Evolutionary conservation across 2,113 vertebrate genomes (phyloP), one percentile per base, ranked within the genome.

Genomic region (Maccullochella peelii): DNA sequence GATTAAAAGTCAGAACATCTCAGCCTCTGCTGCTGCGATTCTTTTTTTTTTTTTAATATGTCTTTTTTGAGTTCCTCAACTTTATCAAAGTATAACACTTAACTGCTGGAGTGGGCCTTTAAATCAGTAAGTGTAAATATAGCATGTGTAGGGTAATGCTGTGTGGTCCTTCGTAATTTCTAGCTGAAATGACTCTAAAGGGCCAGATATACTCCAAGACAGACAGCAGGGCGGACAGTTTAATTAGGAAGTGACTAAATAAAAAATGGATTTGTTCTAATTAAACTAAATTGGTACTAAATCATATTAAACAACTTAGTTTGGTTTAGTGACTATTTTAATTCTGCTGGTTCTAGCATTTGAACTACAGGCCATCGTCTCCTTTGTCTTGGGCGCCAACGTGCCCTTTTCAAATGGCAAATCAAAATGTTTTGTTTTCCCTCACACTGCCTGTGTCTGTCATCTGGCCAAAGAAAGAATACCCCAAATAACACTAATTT

Each of bases 371-470:
- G 20, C 10, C 6, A 5, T 54, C 18, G n/a, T 20, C 7, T 0
- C 2, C 36, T 68, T 44, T 47, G 50, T 69, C 65, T 69, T 8
- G n/a, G 40, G 25, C n/a, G 25, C 36, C 38, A 42, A 67, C 23
- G 36, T 47, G 55, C 23, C 57, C 36, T 75, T 62, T 70, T 38
- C 21, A 70, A 50, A 57, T 44, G 62, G 12, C 25, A 58, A 68
- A 47, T 52, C 12, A 59, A 36, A 80, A 21, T 27, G 16, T 33
- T 50, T 7, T 3, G 63, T 50, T 69, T 50, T 27, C 16, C 67
- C 20, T 25, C 63, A 42, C 42, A 14, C 6, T 71, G 20, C 27
- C 42, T 49, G 16, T 30, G 25, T 50, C 27, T 21, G 2, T 33
- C 44, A 33, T 23, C 25, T 12, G 44, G 44, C 25, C 27, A 70